Evolutionary conservation across 1,140 invertebrate genomes (phyloP), one percentile per base, ranked within the genome.

Genomic region (Cheumatopsyche charites): DNA sequence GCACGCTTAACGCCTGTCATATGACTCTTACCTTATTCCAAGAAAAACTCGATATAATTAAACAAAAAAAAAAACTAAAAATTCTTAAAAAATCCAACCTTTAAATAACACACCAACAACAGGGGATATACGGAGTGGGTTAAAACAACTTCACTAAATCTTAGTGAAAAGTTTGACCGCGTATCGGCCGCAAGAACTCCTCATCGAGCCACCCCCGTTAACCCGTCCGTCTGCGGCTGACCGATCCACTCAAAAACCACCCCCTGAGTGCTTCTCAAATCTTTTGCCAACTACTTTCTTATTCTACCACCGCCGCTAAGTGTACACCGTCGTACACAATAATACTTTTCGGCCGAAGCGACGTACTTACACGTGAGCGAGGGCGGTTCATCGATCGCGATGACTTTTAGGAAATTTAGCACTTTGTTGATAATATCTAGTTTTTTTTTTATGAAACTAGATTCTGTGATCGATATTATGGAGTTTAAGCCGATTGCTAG

Each of bases 231-330:
- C 66, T 49, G 71, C 63, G 66, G 55, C 71, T 45, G 58, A 68
- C 63, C 65, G 13, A 66, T 41, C 63, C 63, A 66, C 71, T 67
- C 42, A 66, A 47, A 67, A 36, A 73, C 52, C 45, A 47, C 55
- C 49, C 29, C 65, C 71, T 62, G 55, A 67, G 66, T 67, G 63
- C 47, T 72, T 61, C 66, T 73, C 65, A 73, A 73, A 73, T 68
- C 71, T 68, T 73, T 73, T 61, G 26, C 61, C 52, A 73, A 73
- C 71, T 73, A 73, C 66, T 73, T 73, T 73, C 71, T 41, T 45
- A 43, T 68, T 62, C 19, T 29, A 4, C 36, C 21, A 66, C 41
- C 63, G 15, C 13, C 63, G 47, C 23, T 47, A 9, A 15, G 26
- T 62, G 7, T 23, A 26, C 17, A 26, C 19, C 47, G 47, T 15